Base-by-base conservation (phyloP, 92 coral and sea anemone species). In the Umimayanthus kanabou region DNA sequence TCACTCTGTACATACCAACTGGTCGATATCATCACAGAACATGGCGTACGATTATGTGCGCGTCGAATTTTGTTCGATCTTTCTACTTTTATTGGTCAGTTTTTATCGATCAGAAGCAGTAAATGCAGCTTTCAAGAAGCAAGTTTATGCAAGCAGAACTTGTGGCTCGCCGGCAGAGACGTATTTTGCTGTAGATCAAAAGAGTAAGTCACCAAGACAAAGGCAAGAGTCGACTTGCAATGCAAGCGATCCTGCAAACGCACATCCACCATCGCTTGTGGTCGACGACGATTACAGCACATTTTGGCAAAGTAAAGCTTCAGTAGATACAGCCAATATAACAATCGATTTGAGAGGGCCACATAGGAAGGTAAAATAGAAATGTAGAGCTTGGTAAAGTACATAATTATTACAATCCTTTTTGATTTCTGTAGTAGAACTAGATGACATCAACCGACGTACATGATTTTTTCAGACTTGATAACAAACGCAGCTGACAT, bases 231-330 rank as follows among this genome's bases (percentile, higher is more conserved):
- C 88, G 13, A 73, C 53, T 6, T 97, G 99, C 89, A 79, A 95
- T 67, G 93, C 95, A 28, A 92, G 81, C 16, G 77, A 84, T 84
- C 25, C 95, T 22, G 33, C 29, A 1, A 16, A 6, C 5, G 93
- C 99, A 58, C 98, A 94, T 73, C 97, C 94, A 69, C 95, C 99
- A 18, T 83, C 98, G 55, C 26, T 89, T 6, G 39, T 97, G 89
- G 98, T 95, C n/a, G 99, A 97, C 83, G 95, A 85, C 5, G 77
- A 90, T 2, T 23, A 33, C 0, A n/a, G 76, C 11, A 93, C 97
- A 16, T 94, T 92, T 87, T 97, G 99, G 99, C 99, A 95, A 67
- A 82, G 96, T 49, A 91, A 92, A 61, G 93, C 92, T 5, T 87
- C 94, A 29, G 85, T 88, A 40, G 94, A 91, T 70, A 89, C 76